Conservation (phyloP, 2,797 vertebrate genomes). For the Pelochelys cantorii region DNA sequence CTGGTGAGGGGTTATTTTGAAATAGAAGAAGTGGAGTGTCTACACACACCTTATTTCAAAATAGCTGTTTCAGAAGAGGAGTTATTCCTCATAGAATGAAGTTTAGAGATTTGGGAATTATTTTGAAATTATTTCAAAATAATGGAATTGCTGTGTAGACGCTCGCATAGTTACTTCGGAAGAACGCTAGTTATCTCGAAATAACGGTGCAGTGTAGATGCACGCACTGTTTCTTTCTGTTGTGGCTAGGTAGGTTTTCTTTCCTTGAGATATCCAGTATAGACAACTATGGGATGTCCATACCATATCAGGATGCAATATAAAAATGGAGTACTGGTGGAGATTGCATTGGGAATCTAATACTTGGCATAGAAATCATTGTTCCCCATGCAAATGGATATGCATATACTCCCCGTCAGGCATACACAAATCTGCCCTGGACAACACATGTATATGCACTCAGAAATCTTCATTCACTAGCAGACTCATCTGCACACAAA, state of each 20-base stretch:
- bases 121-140: no score
- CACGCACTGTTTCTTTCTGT: not conserved
- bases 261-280: not conserved
- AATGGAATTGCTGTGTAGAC: no score
- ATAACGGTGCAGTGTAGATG: no score
- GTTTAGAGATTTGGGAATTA: no score
- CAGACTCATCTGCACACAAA: not conserved
- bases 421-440: fast-evolving
- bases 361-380: not conserved
- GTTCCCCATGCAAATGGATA: not conserved
- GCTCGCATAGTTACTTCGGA: no score
- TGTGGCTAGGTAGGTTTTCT: not conserved
- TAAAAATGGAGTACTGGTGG: no score
- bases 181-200: no score
- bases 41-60: no score
- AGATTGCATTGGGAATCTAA: not conserved
- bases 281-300: not conserved
- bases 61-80: no score
- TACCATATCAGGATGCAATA: not conserved
- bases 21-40: no score
- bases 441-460: not conserved
- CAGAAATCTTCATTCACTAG: not conserved
- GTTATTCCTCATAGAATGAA: no score
- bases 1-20: no score
- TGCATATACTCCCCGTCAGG: not conserved